Evolutionary conservation across 2,113 vertebrate genomes (phyloP), one percentile per base, ranked within the genome.

Genomic region (Melanerpes aurifrons): DNA sequence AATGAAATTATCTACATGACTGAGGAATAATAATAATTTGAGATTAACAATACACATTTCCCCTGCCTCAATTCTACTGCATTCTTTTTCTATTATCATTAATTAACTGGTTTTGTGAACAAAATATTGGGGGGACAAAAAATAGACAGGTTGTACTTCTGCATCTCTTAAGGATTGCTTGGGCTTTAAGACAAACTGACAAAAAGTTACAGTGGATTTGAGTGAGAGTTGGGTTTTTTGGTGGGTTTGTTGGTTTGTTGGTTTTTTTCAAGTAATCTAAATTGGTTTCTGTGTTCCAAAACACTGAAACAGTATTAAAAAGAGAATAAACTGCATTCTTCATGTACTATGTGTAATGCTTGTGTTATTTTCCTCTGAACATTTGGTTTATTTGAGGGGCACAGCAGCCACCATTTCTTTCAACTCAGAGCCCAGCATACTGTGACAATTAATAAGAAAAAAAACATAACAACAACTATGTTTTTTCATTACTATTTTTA

Each of bases 401-500:
- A n/a, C n/a, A 78, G 58, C 29, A 67, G 67, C 17, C 29, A 61
- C 37, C 14, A 56, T 66, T 87, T 73, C 69, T 57, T 45, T 70
- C 20, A 77, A 9, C 47, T 48, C 37, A 82, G 63, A 67, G 29
- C 13, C 13, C 8, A 50, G 40, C 0, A 0, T 40, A 67, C 31
- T 17, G 31, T 18, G 24, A 63, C 74, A 70, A 72, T n/a, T 82
- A 58, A 5, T 50, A 90, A 37, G 18, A 79, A 24, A 70, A 78
- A 21, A 9, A 82, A 12, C 0, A 0, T 20, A 87, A 87, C 0
- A 70, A 35, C 57, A 79, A 72, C 47, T 43, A n/a, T 8, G 62
- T 35, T 59, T 86, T 86, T 67, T 53, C 17, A 31, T 75, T 69
- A 48, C 31, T 70, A 43, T 47, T 87, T 89, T 62, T 66, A 79